Percentiles rank a stretch among this genome's conserved stretches.
Evolutionary conservation across 2,797 vertebrate genomes (phyloP).

Genomic region (Argentina silus): DNA sequence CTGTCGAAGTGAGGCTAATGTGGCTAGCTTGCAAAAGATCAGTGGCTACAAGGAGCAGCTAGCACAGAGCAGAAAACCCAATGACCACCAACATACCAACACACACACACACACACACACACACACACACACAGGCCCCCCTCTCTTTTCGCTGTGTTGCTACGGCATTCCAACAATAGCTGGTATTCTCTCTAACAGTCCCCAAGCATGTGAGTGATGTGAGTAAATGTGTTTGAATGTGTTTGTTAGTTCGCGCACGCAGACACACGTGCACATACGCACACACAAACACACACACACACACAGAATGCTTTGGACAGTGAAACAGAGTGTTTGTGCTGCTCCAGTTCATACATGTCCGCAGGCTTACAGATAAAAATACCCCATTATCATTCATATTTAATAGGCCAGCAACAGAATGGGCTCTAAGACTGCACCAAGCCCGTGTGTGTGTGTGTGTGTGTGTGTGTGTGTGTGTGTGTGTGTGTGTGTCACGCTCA

Average conservation of each 20-base stretch:
- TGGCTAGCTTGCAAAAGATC: no score
- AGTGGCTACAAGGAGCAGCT: background rate
- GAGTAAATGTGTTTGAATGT: no score
- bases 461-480: constrained; percentile 2
- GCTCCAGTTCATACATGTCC: constrained; percentile 72
- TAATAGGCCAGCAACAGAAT: constrained; percentile 67
- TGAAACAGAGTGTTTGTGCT: constrained; percentile 53
- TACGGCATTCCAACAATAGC: constrained; percentile 75
- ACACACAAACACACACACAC: constrained; percentile 10
- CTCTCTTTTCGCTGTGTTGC: constrained; percentile 60
- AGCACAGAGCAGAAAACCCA: constrained; percentile 51
- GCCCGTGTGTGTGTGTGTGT: constrained; percentile 29
- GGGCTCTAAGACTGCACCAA: constrained; percentile 38
- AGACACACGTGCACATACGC: background rate
- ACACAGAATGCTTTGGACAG: constrained; percentile 28
- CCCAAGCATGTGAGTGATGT: no score
- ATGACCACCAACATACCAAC: constrained; percentile 46
- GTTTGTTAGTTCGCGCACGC: background rate
- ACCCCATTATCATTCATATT: constrained; percentile 72
- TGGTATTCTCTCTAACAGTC: constrained; percentile 45
- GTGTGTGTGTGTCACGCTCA: background rate
- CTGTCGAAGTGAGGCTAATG: no score
- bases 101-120: constrained; percentile 18
- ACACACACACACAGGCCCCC: constrained; percentile 38
- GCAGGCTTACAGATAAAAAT: constrained; percentile 66